Base-by-base conservation (phyloP, 2,888 invertebrate genomes). In the Calameuta pallipes region DNA sequence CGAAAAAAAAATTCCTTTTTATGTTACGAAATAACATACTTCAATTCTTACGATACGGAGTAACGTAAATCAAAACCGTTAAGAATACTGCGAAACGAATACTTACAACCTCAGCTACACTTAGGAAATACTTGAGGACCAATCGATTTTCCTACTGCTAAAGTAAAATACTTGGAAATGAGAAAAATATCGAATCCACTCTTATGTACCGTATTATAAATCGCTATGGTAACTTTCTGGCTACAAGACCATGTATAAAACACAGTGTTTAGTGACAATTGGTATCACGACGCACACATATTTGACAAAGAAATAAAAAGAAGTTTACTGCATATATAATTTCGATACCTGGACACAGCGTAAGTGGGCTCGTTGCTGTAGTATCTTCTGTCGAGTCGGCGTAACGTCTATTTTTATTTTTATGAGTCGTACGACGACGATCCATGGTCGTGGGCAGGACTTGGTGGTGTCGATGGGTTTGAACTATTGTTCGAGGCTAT, bases 401-500 rank as follows among this genome's bases (percentile, higher is more conserved):
- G 56, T 23, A 23, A 56, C 56, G 23, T 56, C 23, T 23, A 56
- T 23, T 23, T 56, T 56, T 23, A 23, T 56, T 23, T 89, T 92
- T 94, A 94, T 89, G 94, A 94, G 90, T 94, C 94, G 85, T 94
- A 94, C 87, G 94, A 94, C 75, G 94, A 94, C 87, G 94, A 94
- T 87, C 94, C 94, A 86, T 94, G 94, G 89, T 94, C 94, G 81
- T 94, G 94, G 85, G 94, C 94, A 80, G 95, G 95, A 87, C 94
- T 95, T 75, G 95, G 95, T 76, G 95, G 95, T 74, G 95, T 95
- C 83, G 95, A 95, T 85, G 95, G 93, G 91, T 95, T 95, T 86
- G 95, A 95, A 92, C 95, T 95, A 90, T 95, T 95, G 92, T 95
- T 95, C 81, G 95, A 95, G 80, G 95, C 95, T 87, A 95, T 94